Evolutionary conservation across 2,888 invertebrate species (phyloP).

Genomic region (Lycaena phlaeas): DNA sequence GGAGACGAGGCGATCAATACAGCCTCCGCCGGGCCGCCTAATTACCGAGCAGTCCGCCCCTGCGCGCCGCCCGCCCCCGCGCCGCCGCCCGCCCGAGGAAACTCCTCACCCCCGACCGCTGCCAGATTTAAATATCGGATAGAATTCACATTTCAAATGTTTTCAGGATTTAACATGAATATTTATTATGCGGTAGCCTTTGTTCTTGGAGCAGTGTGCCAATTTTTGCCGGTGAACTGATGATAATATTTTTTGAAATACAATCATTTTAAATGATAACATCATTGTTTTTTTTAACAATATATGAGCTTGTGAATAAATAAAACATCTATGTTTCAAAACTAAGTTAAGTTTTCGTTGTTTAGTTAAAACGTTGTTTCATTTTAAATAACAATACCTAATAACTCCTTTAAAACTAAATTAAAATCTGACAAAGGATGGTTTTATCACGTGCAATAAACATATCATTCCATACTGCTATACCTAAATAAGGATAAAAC

Average conservation of each 20-base stretch:
- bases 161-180: constrained; percentile 51
- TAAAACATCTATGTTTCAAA: no score
- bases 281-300: neutral
- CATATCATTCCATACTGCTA: no score
- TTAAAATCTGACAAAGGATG: no score
- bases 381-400: no score
- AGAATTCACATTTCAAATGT: constrained; percentile 65
- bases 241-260: constrained; percentile 4
- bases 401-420: no score
- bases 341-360: no score
- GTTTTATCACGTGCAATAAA: no score
- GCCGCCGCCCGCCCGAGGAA: constrained; percentile 34
- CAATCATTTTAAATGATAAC: neutral
- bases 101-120: constrained; percentile 47
- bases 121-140: constrained; percentile 68
- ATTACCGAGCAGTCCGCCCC: constrained; percentile 45
- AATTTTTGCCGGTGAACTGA: constrained; percentile 17
- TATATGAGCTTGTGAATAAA: no score
- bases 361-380: no score
- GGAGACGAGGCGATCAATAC: constrained; percentile 68
- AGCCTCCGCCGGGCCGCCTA: constrained; percentile 72
- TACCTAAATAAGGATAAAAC: no score
- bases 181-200: constrained; percentile 46
- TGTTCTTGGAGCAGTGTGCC: constrained; percentile 26
- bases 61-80: constrained; percentile 23